Base-by-base conservation (phyloP, 2,888 invertebrate genomes). In the Pteria penguin region DNA sequence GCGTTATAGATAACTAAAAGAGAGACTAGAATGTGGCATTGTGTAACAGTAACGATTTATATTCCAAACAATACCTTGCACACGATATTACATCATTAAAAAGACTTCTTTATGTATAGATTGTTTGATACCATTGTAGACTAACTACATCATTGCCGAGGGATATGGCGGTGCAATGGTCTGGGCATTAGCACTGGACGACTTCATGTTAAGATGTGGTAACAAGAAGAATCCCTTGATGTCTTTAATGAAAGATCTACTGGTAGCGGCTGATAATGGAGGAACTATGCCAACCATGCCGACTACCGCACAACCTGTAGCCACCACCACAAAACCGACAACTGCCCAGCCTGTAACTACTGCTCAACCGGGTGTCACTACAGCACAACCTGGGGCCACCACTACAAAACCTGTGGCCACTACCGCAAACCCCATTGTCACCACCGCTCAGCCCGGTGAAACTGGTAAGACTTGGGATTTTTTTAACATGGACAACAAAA, bases 141-240 rank as follows among this genome's bases (percentile, higher is more conserved):
- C n/a, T n/a, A 29, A 62, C 24, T n/a, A 18, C 31, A 27, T 70
- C n/a, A 45, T 45, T 8, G 61, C 32, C 52, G 66, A 83, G 26
- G 80, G 81, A 0, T 83, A 73, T 55, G 84, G 82, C 31, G 84
- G 84, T 24, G 84, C 82, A 14, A 84, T 83, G 84, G 71, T 84
- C 1, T 84, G 84, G 84, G 61, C 80, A 4, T 57, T 84, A 11
- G 75, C 75, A 14, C 57, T 81, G 4, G 84, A 84, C 71, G 84
- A 84, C 67, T 84, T 84, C 71, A 71, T 58, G 14, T 36, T 76
- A 24, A 61, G 63, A 1, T 84, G 84, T 71, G 29, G 65, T n/a
- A 22, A 4, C 1, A 45, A 74, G 4, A 66, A 29, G 24, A 83
- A 76, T 54, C 84, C 84, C 1, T 65, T 84, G 3, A 66, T 79